These are phyloP conservation scores for Nephila pilipes DNA, from an alignment of 1,140 invertebrate species.

Conservation along the genomic window DNA sequence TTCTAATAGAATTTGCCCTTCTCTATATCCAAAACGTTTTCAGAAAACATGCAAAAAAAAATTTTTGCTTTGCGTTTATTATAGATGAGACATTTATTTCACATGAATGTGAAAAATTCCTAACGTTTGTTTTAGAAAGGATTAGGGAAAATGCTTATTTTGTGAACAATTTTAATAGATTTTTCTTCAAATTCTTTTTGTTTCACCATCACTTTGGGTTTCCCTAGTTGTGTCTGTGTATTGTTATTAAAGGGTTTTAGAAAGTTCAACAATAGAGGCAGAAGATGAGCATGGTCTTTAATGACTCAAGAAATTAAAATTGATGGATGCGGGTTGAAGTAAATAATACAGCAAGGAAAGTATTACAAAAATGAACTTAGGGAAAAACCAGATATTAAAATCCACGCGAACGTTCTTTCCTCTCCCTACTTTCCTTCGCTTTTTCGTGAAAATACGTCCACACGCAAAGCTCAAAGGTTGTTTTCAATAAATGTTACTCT, in stretches of 20 bases:
- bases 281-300: conserved; percentile 21
- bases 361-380: neutral
- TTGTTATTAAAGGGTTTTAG: too few relatives aligned
- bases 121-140: too few relatives aligned
- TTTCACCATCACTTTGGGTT: too few relatives aligned
- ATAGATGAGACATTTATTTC: too few relatives aligned
- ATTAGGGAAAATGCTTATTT: too few relatives aligned
- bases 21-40: neutral
- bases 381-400: neutral
- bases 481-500: conserved; percentile 49
- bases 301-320: conserved; percentile 68
- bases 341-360: conserved; percentile 24
- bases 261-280: conserved; percentile 62
- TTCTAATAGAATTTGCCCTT: conserved; percentile 37
- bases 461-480: conserved; percentile 9
- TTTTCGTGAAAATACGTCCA: neutral
- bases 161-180: too few relatives aligned
- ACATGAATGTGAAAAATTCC: too few relatives aligned
- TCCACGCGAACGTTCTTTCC: neutral
- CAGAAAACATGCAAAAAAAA: neutral
- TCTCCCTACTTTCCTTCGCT: neutral
- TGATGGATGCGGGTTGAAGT: conserved; percentile 33
- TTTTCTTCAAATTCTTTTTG: too few relatives aligned
- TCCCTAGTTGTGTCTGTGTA: too few relatives aligned
- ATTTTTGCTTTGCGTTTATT: too few relatives aligned